Evolutionary conservation across 1,140 invertebrate species (phyloP).

Genomic region (Sipha flava): DNA sequence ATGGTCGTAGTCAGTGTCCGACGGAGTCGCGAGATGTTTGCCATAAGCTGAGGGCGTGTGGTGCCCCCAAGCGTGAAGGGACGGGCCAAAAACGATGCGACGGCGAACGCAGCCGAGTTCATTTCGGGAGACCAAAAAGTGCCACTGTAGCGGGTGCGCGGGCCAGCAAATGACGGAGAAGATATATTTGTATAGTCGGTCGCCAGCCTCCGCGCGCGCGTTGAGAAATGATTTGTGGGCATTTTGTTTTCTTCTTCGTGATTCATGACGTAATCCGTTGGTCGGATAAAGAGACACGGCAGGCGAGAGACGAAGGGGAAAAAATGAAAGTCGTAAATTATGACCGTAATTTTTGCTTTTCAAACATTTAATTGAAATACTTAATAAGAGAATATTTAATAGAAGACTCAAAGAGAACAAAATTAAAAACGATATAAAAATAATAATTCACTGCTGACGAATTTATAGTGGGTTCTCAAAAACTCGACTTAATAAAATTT

Average conservation of each 20-base stretch:
- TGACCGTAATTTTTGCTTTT: not conserved
- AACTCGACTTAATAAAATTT: not conserved
- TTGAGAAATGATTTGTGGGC: not conserved
- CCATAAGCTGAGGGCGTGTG: too few species aligned
- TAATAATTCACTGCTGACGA: not conserved
- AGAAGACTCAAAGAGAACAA: not conserved
- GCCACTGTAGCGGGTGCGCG: not conserved
- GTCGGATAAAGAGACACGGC: too few species aligned
- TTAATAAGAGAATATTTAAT: conserved; percentile 13
- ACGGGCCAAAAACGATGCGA: too few species aligned
- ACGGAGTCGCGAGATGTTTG: too few species aligned
- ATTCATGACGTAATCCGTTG: not conserved
- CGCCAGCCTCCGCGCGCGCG: not conserved
- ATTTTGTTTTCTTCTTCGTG: not conserved
- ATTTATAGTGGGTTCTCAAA: not conserved
- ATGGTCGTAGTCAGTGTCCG: too few species aligned
- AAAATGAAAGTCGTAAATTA: not conserved
- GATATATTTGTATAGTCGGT: not conserved
- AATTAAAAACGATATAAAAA: not conserved
- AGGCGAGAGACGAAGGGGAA: not conserved
- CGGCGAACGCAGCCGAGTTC: not conserved
- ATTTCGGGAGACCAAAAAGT: not conserved
- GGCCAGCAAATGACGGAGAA: too few species aligned
- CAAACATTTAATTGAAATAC: conserved; percentile 12
- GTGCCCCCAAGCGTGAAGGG: too few species aligned